Conservation (phyloP, 2,113 vertebrate genomes). For the Chaetodon trifascialis region DNA sequence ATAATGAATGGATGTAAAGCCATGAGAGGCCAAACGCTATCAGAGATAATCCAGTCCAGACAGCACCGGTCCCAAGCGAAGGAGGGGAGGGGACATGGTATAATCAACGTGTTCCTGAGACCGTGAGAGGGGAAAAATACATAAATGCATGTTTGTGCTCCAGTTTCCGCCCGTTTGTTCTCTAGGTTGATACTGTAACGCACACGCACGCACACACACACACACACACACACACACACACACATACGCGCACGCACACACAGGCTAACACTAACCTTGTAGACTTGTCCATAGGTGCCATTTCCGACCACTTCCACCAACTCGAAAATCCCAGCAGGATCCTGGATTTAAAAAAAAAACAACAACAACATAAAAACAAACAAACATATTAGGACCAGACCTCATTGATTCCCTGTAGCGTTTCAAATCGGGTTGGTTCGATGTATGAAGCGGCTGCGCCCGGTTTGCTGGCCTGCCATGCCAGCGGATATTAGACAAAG, state of each 20-base stretch:
- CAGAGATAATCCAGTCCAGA: constrained; percentile 66
- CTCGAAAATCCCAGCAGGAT: constrained; percentile 92
- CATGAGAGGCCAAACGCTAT: constrained; percentile 34
- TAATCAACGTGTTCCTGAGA: constrained; percentile 43
- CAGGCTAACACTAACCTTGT: constrained; percentile 88
- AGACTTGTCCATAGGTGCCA: constrained; percentile 93
- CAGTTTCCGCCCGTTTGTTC: constrained; percentile 62
- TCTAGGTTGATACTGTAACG: constrained; percentile 17
- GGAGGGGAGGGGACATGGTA: constrained; percentile 17
- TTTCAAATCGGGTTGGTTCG: constrained; percentile 50
- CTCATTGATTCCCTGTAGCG: constrained; percentile 6
- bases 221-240: constrained; percentile 83
- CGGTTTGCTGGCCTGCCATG: constrained; percentile 60
- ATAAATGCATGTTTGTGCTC: constrained; percentile 65
- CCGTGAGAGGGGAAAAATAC: constrained; percentile 25
- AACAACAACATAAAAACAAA: background rate
- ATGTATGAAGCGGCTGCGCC: constrained; percentile 64
- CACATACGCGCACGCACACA: constrained; percentile 71
- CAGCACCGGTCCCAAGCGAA: constrained; percentile 25
- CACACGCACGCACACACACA: constrained; percentile 63
- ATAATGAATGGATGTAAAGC: constrained; percentile 38
- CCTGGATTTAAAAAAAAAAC: constrained; percentile 75
- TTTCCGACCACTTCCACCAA: constrained; percentile 93
- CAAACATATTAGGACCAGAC: accelerated
- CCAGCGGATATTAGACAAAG: constrained; percentile 79